phyloP scores from a whole-genome alignment of 2,888 invertebrate species.

The Drosophila neotestacea region DNA sequence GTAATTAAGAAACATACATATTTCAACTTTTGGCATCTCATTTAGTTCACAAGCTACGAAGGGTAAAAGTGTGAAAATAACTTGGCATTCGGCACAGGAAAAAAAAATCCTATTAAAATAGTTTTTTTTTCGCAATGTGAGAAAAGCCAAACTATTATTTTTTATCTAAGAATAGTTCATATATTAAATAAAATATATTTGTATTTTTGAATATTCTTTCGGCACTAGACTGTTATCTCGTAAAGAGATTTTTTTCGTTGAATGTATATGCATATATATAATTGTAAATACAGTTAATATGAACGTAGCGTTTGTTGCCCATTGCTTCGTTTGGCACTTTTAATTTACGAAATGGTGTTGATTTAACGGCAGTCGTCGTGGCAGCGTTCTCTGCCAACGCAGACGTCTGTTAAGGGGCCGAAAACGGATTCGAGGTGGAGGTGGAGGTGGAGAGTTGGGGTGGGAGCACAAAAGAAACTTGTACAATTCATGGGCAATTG shows the following conservation, averaged over 20 bases:
- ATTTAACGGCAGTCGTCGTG: conserved; percentile 71
- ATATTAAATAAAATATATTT: neutral
- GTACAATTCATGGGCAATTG: conserved; percentile 66
- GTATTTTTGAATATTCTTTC: neutral
- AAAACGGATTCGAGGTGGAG: neutral
- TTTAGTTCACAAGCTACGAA: no score
- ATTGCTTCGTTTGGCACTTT: conserved; percentile 73
- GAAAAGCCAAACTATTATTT: no score
- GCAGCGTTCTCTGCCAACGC: conserved; percentile 29
- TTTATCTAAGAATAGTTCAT: no score
- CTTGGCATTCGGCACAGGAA: no score
- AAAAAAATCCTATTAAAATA: no score
- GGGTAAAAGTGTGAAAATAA: no score
- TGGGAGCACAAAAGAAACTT: conserved; percentile 63
- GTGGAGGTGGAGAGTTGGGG: conserved; percentile 20
- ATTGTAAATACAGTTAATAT: conserved; percentile 78
- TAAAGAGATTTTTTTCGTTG: no score
- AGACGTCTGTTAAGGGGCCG: conserved; percentile 7
- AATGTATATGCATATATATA: conserved; percentile 43
- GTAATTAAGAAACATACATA: no score
- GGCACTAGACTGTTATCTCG: no score
- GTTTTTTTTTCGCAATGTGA: no score
- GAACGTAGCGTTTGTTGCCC: conserved; percentile 43
- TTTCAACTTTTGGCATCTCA: no score
- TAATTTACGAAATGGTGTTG: conserved; percentile 83